Base-by-base conservation (phyloP, 1,140 invertebrate species). In the Drosophila kurseongensis region DNA sequence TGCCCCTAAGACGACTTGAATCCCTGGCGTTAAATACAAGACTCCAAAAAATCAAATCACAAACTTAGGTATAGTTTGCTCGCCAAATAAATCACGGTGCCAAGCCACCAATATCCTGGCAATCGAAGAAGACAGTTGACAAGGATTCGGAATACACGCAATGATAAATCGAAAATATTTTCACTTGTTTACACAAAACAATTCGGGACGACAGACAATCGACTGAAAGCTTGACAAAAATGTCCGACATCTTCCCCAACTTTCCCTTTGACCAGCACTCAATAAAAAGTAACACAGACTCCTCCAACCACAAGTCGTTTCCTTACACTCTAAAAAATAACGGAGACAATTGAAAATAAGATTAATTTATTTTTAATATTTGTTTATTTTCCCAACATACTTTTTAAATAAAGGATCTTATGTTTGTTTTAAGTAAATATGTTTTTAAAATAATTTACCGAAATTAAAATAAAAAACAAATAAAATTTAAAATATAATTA, bases 121-220 rank as follows among this genome's bases (percentile, higher is more conserved):
- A 83, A 81, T 78, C 63, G 75, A 66, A 45, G 50, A 54, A 60
- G 75, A 52, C 72, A 59, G 44, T 76, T 45, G 61, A 59, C 73
- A 76, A 76, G 61, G 73, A 69, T 62, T 51, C 44, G 68, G 68
- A 75, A 78, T 75, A 47, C 82, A 66, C 83, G 79, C 71, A 88
- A 88, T 88, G 82, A 86, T 88, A 86, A 86, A 86, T 86, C 83
- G 83, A 86, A 88, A 88, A 86, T 86, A 88, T 86, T 88, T 75
- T 75, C 58, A 75, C 58, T 88, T 86, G 83, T 88, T 86, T 86
- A 88, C 82, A 76, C 79, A 86, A 83, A 83, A 77, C 60, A 60
- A 57, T 74, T 71, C 61, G 68, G 56, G 48, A 42, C 42, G 56
- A 40, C 69, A 65, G 75, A 58, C 75, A 66, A 41, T 44, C 50